These are phyloP conservation scores for Emys orbicularis DNA, from an alignment of 2,797 vertebrate genomes.

Conservation along the genomic window DNA sequence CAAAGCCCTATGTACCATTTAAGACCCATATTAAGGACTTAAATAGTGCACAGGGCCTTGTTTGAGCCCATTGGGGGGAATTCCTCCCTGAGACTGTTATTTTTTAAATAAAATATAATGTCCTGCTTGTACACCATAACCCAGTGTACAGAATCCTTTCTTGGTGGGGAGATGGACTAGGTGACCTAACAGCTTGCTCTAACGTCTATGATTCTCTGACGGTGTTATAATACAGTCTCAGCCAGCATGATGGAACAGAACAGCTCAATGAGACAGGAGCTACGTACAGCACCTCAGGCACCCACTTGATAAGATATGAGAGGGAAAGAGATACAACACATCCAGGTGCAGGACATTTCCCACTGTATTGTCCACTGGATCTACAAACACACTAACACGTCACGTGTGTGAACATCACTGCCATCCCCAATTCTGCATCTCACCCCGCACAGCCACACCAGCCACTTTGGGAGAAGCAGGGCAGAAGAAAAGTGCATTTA, in stretches of 20 bases:
- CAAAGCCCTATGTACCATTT: too few relatives aligned
- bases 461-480: background rate
- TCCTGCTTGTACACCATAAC: background rate
- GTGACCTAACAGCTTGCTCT: background rate
- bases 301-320: background rate
- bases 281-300: background rate
- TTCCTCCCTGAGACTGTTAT: too few relatives aligned
- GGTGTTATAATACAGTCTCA: background rate
- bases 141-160: background rate
- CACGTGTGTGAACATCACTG: background rate
- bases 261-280: background rate
- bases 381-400: background rate
- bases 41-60: too few relatives aligned
- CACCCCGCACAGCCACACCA: too few relatives aligned
- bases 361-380: background rate
- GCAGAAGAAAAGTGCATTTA: background rate
- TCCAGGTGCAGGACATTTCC: background rate
- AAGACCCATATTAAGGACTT: too few relatives aligned
- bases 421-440: background rate
- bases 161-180: background rate
- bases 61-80: too few relatives aligned
- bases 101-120: too few relatives aligned
- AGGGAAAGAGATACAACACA: background rate
- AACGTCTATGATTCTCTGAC: background rate
- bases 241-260: background rate